Base-by-base conservation (phyloP, 1,140 invertebrate species). In the Tribolium castaneum region DNA sequence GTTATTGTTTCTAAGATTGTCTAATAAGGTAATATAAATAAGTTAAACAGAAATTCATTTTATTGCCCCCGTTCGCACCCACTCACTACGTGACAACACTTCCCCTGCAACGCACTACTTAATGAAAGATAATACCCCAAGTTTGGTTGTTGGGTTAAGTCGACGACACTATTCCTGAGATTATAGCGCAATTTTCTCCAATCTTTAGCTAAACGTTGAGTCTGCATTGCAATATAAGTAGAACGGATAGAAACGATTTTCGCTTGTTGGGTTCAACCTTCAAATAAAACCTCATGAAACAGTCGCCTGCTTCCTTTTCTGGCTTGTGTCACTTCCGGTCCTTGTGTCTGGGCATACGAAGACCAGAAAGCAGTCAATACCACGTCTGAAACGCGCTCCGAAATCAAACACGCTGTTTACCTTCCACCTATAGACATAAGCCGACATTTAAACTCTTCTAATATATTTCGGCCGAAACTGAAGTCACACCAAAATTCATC, bases 261-360 rank as follows among this genome's bases (percentile, higher is more conserved):
- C 72, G 75, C 80, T 77, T 74, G 75, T 77, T 79, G 75, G 77
- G 73, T 79, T 79, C 80, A 75, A 66, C 76, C 76, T 80, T 81
- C 80, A 80, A 81, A 81, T 81, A 81, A 81, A 81, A 81, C 80
- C 77, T 77, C 78, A 79, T 79, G 78, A 79, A 81, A 77, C 75
- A 79, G 75, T 78, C 79, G 77, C 77, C 76, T 71, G 62, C 79
- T 75, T 80, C 79, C 79, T 80, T 80, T 78, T 78, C 76, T 80
- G 77, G 70, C 78, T 73, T 81, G 78, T 81, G 80, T 79, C 70
- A 75, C 80, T 79, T 79, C 75, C 78, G 78, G 75, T 54, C 56
- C 75, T 80, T 78, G 70, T 73, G 71, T 73, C 52, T 54, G 52
- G 52, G 71, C 52, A 73, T 54, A 73, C 52, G 71, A 54, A 73